A percentile compares a stretch with the other conserved stretches of the same genome.
Conservation (phyloP, 2,797 vertebrate species). For the Cynopterus sphinx region DNA sequence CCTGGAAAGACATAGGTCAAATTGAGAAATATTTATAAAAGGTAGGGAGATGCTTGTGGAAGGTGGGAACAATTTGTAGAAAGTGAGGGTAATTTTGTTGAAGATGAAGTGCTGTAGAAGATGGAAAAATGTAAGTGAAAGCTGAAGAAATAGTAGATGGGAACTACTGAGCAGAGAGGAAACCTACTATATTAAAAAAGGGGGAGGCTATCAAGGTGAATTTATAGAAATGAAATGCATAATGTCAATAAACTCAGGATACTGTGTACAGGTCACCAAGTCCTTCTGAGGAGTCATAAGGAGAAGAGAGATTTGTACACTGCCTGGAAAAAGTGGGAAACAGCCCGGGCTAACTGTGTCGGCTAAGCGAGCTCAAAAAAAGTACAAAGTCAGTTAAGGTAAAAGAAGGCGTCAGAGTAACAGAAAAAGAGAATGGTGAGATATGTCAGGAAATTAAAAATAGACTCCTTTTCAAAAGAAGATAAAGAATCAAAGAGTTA, state of each 20-base stretch:
- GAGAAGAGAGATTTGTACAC: not conserved
- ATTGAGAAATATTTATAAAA: not conserved
- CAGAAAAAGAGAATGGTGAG: slow-evolving; percentile 51
- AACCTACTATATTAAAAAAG: not conserved
- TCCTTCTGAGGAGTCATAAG: not conserved
- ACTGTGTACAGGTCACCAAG: not conserved
- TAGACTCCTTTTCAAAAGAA: slow-evolving; percentile 59
- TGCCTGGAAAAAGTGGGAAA: not conserved
- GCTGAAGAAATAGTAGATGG: not conserved
- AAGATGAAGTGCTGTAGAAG: not conserved
- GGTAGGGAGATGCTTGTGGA: not conserved
- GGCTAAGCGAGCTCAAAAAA: not conserved
- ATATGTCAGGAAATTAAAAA: slow-evolving; percentile 74
- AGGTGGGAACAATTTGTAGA: not conserved
- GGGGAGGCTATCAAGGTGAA: not conserved
- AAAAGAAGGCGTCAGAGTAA: slow-evolving; percentile 36
- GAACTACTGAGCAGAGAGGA: not conserved
- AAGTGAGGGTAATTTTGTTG: not conserved
- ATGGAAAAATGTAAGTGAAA: not conserved
- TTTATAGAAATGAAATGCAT: not conserved
- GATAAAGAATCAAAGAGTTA: slow-evolving; percentile 57
- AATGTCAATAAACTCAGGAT: not conserved
- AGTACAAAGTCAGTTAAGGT: slow-evolving; percentile 51
- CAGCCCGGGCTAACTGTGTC: not conserved
- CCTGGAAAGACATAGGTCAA: not conserved